Conservation (phyloP, 2,113 vertebrate genomes). For the Prinia subflava region DNA sequence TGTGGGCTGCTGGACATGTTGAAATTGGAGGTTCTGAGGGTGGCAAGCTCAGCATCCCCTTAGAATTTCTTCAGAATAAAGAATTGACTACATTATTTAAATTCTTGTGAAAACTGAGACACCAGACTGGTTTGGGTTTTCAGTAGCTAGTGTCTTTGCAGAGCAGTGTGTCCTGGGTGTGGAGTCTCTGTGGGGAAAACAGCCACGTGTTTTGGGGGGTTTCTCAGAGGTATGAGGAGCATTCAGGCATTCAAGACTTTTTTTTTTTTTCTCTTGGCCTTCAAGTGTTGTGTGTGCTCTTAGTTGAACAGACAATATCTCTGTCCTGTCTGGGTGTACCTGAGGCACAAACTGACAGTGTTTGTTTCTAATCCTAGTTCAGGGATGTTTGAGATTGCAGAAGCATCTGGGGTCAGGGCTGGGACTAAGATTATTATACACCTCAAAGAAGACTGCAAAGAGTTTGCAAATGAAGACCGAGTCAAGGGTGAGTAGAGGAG, state of each 20-base stretch:
- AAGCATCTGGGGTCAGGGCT: constrained; percentile 86
- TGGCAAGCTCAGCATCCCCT: neutral
- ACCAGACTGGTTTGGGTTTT: neutral
- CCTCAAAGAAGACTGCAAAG: constrained; percentile 90
- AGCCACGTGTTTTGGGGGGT: neutral
- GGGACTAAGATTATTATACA: constrained; percentile 95
- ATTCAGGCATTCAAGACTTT: neutral
- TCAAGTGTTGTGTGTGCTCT: neutral
- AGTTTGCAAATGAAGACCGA: constrained; percentile 88
- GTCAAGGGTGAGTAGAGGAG: constrained; percentile 82
- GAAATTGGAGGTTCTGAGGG: neutral
- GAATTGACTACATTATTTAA: neutral
- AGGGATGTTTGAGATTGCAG: constrained; percentile 88
- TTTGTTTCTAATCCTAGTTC: constrained; percentile 74
- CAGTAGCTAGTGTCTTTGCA: neutral
- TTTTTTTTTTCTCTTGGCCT: neutral
- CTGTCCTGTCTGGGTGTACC: neutral
- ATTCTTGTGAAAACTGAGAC: neutral
- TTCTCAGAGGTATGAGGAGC: neutral
- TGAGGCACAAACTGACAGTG: neutral
- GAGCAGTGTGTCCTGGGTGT: neutral
- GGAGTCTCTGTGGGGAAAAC: neutral
- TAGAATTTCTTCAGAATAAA: neutral
- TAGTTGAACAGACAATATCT: neutral
- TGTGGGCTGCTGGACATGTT: neutral